These are phyloP conservation scores for Turritopsis dohrnii DNA, from an alignment of 30 jellyfish, hydroid and myxozoan genomes.

Conservation along the genomic window DNA sequence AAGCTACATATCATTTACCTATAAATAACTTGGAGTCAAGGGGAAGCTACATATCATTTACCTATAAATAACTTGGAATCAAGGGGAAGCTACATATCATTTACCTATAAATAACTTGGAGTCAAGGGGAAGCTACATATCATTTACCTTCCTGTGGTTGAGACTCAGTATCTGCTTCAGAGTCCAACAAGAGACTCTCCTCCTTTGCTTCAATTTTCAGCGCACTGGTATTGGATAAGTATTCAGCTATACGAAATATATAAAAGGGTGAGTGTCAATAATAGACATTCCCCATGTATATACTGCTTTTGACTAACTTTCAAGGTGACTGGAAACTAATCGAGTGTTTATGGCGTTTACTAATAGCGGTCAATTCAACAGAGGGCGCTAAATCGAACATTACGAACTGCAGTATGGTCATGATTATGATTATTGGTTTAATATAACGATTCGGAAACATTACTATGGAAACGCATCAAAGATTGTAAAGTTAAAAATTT, in stretches of 20 bases:
- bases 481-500: not conserved
- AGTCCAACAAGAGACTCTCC: constrained; percentile 15
- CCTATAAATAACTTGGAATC: too few relatives aligned
- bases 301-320: too few relatives aligned
- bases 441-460: not conserved
- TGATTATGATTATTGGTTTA: not conserved
- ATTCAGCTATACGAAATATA: constrained; percentile 41
- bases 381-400: not conserved
- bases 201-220: constrained; percentile 17
- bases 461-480: not conserved
- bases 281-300: not conserved
- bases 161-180: constrained; percentile 35
- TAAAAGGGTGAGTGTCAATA: not conserved
- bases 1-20: too few relatives aligned
- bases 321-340: too few relatives aligned
- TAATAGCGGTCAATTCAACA: too few relatives aligned
- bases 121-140: too few relatives aligned
- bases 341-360: too few relatives aligned
- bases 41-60: too few relatives aligned
- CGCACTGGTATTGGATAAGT: constrained; percentile 40
- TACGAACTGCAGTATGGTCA: not conserved
- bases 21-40: too few relatives aligned
- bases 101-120: too few relatives aligned
- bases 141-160: not conserved
- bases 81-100: too few relatives aligned